phyloP scores from a whole-genome alignment of 2,888 invertebrate genomes.

The Sminthurides aquaticus region DNA sequence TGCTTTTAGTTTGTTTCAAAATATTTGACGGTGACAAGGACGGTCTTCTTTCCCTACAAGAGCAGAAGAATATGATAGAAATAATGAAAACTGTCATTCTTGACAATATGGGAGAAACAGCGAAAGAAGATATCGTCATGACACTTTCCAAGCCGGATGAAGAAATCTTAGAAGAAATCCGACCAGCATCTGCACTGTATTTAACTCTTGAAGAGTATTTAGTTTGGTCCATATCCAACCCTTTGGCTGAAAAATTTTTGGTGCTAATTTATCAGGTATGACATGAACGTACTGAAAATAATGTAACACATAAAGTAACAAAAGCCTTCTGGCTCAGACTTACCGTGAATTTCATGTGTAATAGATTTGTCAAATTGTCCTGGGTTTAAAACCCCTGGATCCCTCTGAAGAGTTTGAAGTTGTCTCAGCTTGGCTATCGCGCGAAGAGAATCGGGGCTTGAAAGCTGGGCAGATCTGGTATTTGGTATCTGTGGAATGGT shows the following conservation, averaged over 20 bases:
- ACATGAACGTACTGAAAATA: background rate
- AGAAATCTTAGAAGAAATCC: constrained; percentile 43
- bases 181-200: constrained; percentile 20
- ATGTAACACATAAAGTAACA: too few species aligned
- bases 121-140: constrained; percentile 38
- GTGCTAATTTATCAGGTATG: constrained; percentile 60
- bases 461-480: constrained; percentile 83
- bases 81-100: constrained; percentile 41
- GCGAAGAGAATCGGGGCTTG: constrained; percentile 68
- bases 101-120: constrained; percentile 34
- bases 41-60: constrained; percentile 63
- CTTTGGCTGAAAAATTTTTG: constrained; percentile 61
- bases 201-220: constrained; percentile 74
- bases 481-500: constrained; percentile 77
- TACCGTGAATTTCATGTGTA: too few species aligned
- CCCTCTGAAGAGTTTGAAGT: constrained; percentile 73
- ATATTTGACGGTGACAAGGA: constrained; percentile 82
- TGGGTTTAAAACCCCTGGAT: constrained; percentile 73
- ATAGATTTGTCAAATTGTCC: constrained; percentile 75
- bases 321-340: background rate
- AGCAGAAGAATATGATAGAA: constrained; percentile 65
- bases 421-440: constrained; percentile 72
- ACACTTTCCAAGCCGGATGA: constrained; percentile 39
- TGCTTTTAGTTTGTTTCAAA: constrained; percentile 79
- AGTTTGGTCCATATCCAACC: constrained; percentile 72